Conservation (phyloP, 2,113 vertebrate species). For the Chunga burmeisteri region DNA sequence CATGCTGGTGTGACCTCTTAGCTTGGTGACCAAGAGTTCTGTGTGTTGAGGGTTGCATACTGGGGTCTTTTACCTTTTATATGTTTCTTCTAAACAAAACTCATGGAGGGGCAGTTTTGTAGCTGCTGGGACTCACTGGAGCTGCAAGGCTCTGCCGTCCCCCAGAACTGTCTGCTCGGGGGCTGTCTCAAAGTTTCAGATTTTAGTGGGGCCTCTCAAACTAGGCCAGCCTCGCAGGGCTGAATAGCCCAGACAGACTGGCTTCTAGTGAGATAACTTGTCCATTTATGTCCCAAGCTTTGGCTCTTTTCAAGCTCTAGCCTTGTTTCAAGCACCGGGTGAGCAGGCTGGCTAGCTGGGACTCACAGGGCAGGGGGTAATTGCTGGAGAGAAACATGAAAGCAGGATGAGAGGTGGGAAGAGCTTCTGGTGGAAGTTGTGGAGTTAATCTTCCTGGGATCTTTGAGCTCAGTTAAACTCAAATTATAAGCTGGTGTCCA, state of each 20-base stretch:
- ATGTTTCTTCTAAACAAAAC: neutral
- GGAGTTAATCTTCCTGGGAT: neutral
- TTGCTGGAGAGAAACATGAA: neutral
- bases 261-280: neutral
- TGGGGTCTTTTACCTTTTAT: neutral
- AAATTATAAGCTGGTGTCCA: conserved; percentile 41
- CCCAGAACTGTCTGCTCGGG: neutral
- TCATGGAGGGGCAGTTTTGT: fast-evolving
- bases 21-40: fast-evolving
- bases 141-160: fast-evolving
- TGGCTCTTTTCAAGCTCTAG: neutral
- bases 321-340: neutral
- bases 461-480: conserved; percentile 19
- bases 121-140: neutral
- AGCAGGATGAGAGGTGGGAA: neutral
- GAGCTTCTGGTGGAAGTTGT: neutral
- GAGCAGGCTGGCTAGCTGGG: neutral
- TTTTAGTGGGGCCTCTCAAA: neutral
- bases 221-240: neutral
- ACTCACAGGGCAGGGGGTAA: neutral
- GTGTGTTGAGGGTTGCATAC: fast-evolving
- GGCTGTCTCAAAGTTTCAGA: neutral
- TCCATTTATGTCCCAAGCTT: neutral
- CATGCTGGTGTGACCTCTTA: fast-evolving
- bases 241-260: neutral